phyloP scores from a whole-genome alignment of 2,888 invertebrate species.

The Nymphalis polychloros region DNA sequence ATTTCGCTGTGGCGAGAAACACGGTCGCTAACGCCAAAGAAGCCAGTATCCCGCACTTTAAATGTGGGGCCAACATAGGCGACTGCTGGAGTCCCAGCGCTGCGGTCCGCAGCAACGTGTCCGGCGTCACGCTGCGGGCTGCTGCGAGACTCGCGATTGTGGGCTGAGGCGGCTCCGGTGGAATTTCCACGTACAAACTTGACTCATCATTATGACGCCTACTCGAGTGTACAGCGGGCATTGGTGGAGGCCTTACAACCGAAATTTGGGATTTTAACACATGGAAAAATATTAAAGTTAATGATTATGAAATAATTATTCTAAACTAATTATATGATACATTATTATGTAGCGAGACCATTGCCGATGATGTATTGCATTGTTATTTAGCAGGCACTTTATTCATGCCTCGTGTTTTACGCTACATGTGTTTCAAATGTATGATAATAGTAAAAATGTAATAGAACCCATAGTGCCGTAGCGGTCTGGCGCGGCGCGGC shows the following conservation, averaged over 20 bases:
- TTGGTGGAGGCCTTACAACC: constrained; percentile 54
- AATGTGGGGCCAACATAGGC: constrained; percentile 80
- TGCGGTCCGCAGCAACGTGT: constrained; percentile 71
- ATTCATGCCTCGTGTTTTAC: too few species aligned
- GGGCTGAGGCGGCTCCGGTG: constrained; percentile 65
- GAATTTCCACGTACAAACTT: constrained; percentile 74
- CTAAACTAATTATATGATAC: too few species aligned
- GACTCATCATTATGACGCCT: constrained; percentile 66
- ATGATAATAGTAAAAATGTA: not conserved
- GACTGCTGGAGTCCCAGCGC: constrained; percentile 72
- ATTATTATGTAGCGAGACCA: too few species aligned
- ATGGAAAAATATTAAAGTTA: too few species aligned
- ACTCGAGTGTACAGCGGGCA: constrained; percentile 59
- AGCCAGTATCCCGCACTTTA: constrained; percentile 87
- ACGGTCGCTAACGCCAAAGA: constrained; percentile 86
- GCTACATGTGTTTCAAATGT: too few species aligned
- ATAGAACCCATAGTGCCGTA: constrained; percentile 57
- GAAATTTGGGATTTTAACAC: not conserved
- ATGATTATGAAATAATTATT: too few species aligned
- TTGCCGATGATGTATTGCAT: too few species aligned
- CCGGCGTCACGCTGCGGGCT: constrained; percentile 73
- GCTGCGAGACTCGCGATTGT: constrained; percentile 75
- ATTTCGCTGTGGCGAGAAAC: constrained; percentile 86
- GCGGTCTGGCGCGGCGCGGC: constrained; percentile 71
- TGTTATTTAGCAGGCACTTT: too few species aligned